These are phyloP conservation scores for Cyphomyrus plagiostoma DNA, from an alignment of 2,113 vertebrate species.

Conservation along the genomic window DNA sequence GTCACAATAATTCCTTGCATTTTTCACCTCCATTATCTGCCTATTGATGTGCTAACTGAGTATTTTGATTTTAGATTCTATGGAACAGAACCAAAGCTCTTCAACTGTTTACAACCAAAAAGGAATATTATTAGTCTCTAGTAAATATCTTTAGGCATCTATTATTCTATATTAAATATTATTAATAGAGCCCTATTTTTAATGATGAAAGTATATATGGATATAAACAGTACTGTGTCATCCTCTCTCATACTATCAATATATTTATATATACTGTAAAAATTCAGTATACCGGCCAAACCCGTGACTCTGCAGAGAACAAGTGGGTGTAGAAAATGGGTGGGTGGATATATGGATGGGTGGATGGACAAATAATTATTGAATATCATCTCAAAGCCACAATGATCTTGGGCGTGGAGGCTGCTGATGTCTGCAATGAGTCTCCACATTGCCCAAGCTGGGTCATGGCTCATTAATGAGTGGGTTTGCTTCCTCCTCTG, in stretches of 20 bases:
- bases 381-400: neutral
- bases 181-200: neutral
- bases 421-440: neutral
- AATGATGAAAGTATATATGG: neutral
- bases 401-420: neutral
- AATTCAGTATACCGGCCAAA: neutral
- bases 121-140: neutral
- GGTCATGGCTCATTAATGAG: neutral
- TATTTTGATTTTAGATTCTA: neutral
- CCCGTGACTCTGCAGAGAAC: neutral
- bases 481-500: neutral
- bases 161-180: neutral
- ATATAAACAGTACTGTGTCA: neutral
- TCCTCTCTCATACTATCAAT: neutral
- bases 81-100: neutral
- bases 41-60: neutral
- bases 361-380: neutral
- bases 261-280: neutral
- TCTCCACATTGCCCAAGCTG: neutral
- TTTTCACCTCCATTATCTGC: neutral
- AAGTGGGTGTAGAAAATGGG: neutral
- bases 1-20: neutral
- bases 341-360: no score
- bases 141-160: neutral
- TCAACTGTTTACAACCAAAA: neutral